Conservation (phyloP, 2,113 vertebrate genomes). For the Burhinus oedicnemus region DNA sequence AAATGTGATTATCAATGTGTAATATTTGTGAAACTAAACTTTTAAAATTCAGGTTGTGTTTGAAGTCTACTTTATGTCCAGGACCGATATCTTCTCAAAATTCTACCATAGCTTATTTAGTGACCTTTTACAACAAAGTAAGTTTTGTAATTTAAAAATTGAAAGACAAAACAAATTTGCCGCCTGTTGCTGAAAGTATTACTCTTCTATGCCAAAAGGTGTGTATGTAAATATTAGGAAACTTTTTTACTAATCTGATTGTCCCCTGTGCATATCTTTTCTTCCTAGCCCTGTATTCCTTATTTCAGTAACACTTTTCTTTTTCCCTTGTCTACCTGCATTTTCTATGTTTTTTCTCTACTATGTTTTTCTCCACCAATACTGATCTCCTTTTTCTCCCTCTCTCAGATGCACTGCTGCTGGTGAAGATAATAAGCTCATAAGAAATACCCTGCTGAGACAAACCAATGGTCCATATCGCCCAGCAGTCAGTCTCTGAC, state of each 20-base stretch:
- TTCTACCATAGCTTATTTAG: neutral
- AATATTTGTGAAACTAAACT: neutral
- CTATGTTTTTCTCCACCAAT: neutral
- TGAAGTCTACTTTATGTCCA: neutral
- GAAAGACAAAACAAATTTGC: neutral
- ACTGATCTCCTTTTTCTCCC: neutral
- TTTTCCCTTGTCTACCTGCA: neutral
- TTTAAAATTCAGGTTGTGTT: neutral
- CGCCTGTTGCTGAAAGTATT: neutral
- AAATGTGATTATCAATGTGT: neutral
- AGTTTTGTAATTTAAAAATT: neutral
- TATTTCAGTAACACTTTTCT: neutral
- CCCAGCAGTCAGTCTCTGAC: constrained; percentile 9
- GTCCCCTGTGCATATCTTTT: neutral
- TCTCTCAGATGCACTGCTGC: neutral
- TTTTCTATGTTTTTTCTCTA: neutral
- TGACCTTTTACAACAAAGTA: neutral
- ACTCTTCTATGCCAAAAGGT: neutral
- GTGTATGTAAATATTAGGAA: neutral
- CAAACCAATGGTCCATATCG: neutral
- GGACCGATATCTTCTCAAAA: neutral
- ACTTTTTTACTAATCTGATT: neutral
- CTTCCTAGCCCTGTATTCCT: neutral
- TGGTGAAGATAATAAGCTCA: constrained; percentile 4
- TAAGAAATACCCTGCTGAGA: constrained; percentile 14